Base-by-base conservation (phyloP, 2,113 vertebrate genomes). In the Mus pahari region DNA sequence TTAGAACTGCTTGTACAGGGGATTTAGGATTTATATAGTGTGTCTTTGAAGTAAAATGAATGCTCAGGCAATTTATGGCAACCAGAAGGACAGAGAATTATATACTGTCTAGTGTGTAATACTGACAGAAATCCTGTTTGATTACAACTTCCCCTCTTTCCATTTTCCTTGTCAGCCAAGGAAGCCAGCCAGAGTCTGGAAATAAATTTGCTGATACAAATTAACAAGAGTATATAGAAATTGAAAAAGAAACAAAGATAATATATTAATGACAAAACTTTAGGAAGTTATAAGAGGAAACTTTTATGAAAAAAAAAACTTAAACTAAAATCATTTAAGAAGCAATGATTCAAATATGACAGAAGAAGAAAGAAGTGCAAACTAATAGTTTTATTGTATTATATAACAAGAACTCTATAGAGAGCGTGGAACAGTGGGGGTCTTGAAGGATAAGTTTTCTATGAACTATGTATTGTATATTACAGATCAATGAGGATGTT, bases 141-240 rank as follows among this genome's bases (percentile, higher is more conserved):
- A 58, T 78, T 79, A 36, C 31, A 53, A 17, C 19, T 33, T 50
- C 7, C 4, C 17, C 39, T 36, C 48, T 53, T 33, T 33, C 28
- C 33, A 78, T 64, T 89, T 89, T 79, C 4, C 1, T 74, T 5
- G 5, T 90, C 12, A 55, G 31, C 42, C 64, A 36, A 60, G 28
- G n/a, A 81, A 90, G n/a, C 53, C 8, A 90, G 45, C 53, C 12
- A 78, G 50, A 13, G 73, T 24, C 36, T 96, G 94, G 78, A 11
- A 62, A 10, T 71, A 42, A 96, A 55, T 45, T 92, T 70, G 12
- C 5, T 42, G n/a, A 26, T 22, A 26, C 28, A 7, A 45, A 81
- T n/a, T 94, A 62, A 6, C 74, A 77, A 81, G 55, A 84, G 58
- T 60, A 79, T 79, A 19, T 89, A 64, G 94, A 91, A 55, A 24